Conservation (phyloP, 1,140 invertebrate species). For the Ostrea denselamellosa region DNA sequence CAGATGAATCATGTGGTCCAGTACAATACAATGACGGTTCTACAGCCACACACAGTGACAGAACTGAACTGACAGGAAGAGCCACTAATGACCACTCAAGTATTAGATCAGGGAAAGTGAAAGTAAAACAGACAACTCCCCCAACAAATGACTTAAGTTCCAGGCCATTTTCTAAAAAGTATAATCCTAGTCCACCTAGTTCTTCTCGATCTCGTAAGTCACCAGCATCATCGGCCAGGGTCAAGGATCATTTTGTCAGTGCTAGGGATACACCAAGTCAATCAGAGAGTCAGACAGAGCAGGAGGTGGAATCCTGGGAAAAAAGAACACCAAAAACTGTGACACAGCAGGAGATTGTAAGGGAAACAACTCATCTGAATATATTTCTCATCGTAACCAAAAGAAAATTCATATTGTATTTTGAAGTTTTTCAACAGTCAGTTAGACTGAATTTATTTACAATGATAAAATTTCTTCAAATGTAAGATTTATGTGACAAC, state of each 20-base stretch:
- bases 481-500: too few species aligned
- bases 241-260: neutral
- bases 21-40: neutral
- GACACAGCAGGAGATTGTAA: conserved; percentile 41
- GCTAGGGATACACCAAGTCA: neutral
- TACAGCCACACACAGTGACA: neutral
- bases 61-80: neutral
- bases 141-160: conserved; percentile 1
- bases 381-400: too few species aligned
- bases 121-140: conserved; percentile 7
- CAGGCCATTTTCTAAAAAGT: conserved; percentile 3
- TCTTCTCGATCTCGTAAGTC: conserved; percentile 2
- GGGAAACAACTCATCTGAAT: neutral
- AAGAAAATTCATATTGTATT: too few species aligned
- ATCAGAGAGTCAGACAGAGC: neutral
- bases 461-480: too few species aligned
- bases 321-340: conserved; percentile 40
- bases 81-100: neutral
- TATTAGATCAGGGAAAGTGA: conserved; percentile 20
- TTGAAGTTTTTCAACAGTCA: too few species aligned
- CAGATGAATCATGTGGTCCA: neutral
- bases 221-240: neutral
- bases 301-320: conserved; percentile 25
- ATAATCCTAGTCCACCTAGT: conserved; percentile 2
- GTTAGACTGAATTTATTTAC: too few species aligned